Conservation (phyloP, 2,797 vertebrate species). For the Lerista edwardsae region DNA sequence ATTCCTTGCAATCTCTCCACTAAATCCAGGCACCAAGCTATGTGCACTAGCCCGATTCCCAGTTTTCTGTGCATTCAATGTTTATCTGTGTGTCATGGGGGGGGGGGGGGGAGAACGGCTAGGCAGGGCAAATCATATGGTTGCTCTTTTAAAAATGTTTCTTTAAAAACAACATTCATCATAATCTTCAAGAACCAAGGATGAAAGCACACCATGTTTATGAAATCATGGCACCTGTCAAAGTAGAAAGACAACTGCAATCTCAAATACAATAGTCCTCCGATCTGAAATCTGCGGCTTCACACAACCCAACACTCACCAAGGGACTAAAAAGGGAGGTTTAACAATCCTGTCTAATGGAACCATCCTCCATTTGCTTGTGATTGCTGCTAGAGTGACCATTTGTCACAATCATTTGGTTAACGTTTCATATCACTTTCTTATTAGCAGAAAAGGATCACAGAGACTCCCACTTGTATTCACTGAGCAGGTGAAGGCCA, state of each 20-base stretch:
- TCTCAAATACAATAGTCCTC: background rate
- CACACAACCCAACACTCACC: background rate
- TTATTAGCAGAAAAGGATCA: conserved; percentile 16
- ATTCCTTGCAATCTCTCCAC: no score
- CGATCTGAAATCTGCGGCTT: background rate
- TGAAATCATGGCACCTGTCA: background rate
- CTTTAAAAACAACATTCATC: no score
- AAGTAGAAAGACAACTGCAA: background rate
- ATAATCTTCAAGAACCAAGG: no score
- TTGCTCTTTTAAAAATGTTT: no score
- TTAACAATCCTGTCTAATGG: background rate
- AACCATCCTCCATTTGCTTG: background rate
- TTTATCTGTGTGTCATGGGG: no score
- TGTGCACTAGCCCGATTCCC: no score
- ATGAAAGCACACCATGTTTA: no score
- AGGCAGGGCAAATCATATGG: no score
- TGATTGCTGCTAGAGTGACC: conserved; percentile 5
- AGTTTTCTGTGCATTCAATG: no score
- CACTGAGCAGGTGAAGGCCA: background rate
- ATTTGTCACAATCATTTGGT: conserved; percentile 1
- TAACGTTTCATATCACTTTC: background rate
- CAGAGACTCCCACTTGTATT: background rate
- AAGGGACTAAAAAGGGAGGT: background rate
- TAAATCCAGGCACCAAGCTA: no score
- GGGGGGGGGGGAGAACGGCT: no score